Conservation (phyloP, 30 jellyfish, hydroid and myxozoan genomes). For the Sanderia malayensis region DNA sequence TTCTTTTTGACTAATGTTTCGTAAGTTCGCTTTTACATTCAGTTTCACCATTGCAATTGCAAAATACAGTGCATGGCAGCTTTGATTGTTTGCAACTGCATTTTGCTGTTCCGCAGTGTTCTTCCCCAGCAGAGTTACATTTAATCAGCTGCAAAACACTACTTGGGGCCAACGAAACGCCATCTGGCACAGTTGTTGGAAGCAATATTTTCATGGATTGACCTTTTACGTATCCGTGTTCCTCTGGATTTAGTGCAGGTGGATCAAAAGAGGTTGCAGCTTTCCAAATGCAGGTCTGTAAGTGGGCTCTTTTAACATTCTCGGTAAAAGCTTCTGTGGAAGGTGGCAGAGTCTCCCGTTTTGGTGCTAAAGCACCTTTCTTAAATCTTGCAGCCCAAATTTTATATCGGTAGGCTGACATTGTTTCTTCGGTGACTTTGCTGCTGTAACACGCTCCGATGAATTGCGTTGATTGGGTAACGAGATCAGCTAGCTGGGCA, state of each 20-base stretch:
- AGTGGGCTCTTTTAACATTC: conserved; percentile 14
- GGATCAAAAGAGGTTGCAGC: conserved; percentile 16
- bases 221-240: conserved; percentile 9
- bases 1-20: neutral
- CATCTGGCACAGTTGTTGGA: conserved; percentile 28
- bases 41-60: conserved; percentile 7
- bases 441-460: conserved; percentile 11
- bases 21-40: conserved; percentile 5
- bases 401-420: conserved; percentile 8
- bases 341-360: conserved; percentile 8
- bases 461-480: neutral
- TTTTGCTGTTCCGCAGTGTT: conserved; percentile 9
- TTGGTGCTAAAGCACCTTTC: conserved; percentile 11
- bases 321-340: conserved; percentile 17
- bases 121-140: conserved; percentile 4
- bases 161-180: conserved; percentile 16
- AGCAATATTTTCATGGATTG: conserved; percentile 2
- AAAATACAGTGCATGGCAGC: conserved; percentile 30
- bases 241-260: conserved; percentile 20
- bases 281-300: conserved; percentile 23
- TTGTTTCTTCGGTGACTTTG: neutral
- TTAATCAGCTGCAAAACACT: conserved; percentile 7
- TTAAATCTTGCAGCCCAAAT: conserved; percentile 9
- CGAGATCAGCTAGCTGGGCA: conserved; percentile 11
- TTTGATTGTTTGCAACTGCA: conserved; percentile 17